A percentile compares a stretch with the other conserved stretches of the same genome.
These are phyloP conservation scores for Turritopsis dohrnii DNA, from an alignment of 30 jellyfish, hydroid and myxozoan genomes.

Conservation along the genomic window DNA sequence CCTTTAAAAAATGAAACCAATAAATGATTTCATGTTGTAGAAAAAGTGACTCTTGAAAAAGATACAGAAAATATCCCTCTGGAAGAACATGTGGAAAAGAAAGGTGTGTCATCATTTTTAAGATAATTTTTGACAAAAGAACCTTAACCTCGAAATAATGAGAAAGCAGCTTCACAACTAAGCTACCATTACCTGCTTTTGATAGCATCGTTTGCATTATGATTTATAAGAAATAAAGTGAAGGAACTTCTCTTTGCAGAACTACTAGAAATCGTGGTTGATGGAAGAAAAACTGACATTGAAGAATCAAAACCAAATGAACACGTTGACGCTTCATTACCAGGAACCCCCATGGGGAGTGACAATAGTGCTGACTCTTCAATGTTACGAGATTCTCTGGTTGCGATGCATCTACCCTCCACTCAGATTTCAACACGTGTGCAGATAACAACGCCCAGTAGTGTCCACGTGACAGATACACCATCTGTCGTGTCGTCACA, in stretches of 20 bases:
- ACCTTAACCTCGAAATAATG: no score
- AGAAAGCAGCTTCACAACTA: no score
- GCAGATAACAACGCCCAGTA: constrained; percentile 68
- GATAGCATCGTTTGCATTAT: no score
- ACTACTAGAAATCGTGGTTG: constrained; percentile 5
- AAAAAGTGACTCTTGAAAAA: not conserved
- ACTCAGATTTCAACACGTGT: constrained; percentile 45
- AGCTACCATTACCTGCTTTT: no score
- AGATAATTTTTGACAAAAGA: no score
- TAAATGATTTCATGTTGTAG: not conserved
- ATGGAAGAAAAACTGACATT: not conserved
- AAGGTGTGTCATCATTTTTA: not conserved
- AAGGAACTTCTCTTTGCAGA: not conserved
- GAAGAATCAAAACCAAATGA: not conserved
- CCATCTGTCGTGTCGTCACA: not conserved
- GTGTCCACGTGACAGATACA: not conserved
- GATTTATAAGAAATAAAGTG: not conserved
- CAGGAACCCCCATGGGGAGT: constrained; percentile 98
- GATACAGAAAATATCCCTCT: not conserved
- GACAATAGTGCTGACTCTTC: constrained; percentile 57
- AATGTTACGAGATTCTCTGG: constrained; percentile 41
- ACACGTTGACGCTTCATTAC: constrained; percentile 57
- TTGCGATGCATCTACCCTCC: constrained; percentile 35
- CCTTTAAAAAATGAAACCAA: no score
- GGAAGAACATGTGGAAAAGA: not conserved